Percentiles rank a stretch among this genome's conserved stretches.
Evolutionary conservation across 2,888 invertebrate genomes (phyloP).

Genomic region (Brenthis hecate): DNA sequence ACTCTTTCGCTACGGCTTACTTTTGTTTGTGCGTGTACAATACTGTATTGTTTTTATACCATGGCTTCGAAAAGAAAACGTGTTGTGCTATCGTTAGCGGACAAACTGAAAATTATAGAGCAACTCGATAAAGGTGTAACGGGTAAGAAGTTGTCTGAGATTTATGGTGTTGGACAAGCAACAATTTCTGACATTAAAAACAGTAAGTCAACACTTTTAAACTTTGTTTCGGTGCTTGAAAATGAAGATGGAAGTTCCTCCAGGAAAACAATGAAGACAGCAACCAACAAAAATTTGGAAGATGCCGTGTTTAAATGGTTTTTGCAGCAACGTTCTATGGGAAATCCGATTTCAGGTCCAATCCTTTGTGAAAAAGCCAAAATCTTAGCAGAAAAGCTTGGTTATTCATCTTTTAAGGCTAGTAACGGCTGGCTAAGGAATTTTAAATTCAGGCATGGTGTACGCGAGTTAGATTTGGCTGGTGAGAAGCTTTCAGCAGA

Average conservation of each 20-base stretch:
- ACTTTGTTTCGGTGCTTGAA: conserved; percentile 25
- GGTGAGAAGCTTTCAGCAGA: conserved; percentile 16
- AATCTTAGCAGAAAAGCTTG: conserved; percentile 34
- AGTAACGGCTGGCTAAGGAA: conserved; percentile 30
- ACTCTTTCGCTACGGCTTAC: conserved; percentile 33
- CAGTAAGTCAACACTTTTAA: conserved; percentile 2
- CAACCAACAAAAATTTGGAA: conserved; percentile 18
- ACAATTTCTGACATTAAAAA: conserved; percentile 19
- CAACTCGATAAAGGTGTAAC: conserved; percentile 43
- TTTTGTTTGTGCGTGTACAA: conserved; percentile 38
- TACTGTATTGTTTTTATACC: conserved; percentile 36
- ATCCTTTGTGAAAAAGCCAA: conserved; percentile 42
- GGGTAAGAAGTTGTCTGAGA: conserved; percentile 43
- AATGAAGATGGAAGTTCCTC: conserved; percentile 24
- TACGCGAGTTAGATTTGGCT: conserved; percentile 36
- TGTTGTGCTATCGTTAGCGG: conserved; percentile 43
- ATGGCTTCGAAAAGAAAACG: conserved; percentile 41
- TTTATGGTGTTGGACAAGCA: conserved; percentile 43
- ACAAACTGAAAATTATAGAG: conserved; percentile 37
- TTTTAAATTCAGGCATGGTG: conserved; percentile 43
- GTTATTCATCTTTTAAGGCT: conserved; percentile 6
- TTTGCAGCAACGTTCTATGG: conserved; percentile 26
- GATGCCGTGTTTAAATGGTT: conserved; percentile 19
- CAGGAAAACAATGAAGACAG: conserved; percentile 23
- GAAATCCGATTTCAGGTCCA: conserved; percentile 44